These are phyloP conservation scores for Aphodius sticticus DNA, from an alignment of 2,888 invertebrate species.

Conservation along the genomic window DNA sequence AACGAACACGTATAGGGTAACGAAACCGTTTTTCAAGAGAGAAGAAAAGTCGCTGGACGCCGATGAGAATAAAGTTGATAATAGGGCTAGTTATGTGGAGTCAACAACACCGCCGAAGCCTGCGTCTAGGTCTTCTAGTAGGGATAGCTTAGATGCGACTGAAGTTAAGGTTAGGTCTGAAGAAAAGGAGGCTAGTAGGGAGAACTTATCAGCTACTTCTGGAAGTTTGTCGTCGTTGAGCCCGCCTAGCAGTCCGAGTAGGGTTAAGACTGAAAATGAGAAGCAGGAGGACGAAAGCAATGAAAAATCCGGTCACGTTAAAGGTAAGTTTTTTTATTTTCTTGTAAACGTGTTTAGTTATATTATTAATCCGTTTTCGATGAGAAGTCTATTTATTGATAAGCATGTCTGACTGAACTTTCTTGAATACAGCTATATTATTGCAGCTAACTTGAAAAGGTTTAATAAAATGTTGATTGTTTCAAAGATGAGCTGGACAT, in stretches of 20 bases:
- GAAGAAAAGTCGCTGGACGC: slow-evolving; percentile 27
- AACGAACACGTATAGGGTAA: slow-evolving; percentile 34
- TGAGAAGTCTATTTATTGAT: too few species aligned
- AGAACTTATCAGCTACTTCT: slow-evolving; percentile 58
- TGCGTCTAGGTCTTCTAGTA: slow-evolving; percentile 43
- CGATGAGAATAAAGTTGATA: slow-evolving; percentile 29
- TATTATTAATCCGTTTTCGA: not conserved
- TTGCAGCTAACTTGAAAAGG: too few species aligned
- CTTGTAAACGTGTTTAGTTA: not conserved
- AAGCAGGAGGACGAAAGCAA: slow-evolving; percentile 67
- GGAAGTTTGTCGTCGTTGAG: slow-evolving; percentile 59
- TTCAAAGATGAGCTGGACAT: too few species aligned
- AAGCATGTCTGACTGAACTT: too few species aligned
- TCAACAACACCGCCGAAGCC: slow-evolving; percentile 31
- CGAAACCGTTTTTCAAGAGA: slow-evolving; percentile 30
- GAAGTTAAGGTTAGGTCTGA: slow-evolving; percentile 61
- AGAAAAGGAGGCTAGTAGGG: slow-evolving; percentile 55
- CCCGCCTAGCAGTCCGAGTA: slow-evolving; percentile 61
- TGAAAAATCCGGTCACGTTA: slow-evolving; percentile 58
- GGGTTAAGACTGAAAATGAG: slow-evolving; percentile 57
- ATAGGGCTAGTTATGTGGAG: slow-evolving; percentile 22
- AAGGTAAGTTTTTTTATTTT: slow-evolving; percentile 44
- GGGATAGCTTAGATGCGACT: slow-evolving; percentile 46
- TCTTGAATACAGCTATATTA: too few species aligned
- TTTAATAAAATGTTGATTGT: too few species aligned